Evolutionary conservation across 2,113 vertebrate species (phyloP).

Genomic region (Otocyon megalotis): DNA sequence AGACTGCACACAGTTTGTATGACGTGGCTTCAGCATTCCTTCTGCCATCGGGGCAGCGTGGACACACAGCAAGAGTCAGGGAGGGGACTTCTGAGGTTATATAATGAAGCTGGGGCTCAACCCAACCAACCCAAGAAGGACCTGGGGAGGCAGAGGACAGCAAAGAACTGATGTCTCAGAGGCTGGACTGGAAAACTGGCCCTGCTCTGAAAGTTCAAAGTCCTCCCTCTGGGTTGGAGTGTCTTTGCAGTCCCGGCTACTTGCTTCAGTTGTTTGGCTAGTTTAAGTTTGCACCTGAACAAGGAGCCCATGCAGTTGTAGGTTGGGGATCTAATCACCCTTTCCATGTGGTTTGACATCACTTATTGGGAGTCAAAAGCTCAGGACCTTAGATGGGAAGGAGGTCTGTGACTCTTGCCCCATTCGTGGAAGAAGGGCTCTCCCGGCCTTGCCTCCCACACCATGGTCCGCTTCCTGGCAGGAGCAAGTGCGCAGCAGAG

Average conservation of each 20-base stretch:
- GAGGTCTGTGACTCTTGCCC: neutral
- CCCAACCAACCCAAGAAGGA: neutral
- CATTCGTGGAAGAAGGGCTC: neutral
- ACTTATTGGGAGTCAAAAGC: neutral
- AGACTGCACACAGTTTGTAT: neutral
- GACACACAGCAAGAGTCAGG: neutral
- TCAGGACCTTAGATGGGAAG: neutral
- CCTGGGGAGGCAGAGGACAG: neutral
- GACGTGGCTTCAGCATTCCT: constrained; percentile 1
- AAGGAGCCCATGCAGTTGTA: neutral
- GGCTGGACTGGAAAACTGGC: neutral
- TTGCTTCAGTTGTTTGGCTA: neutral
- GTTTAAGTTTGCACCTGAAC: neutral
- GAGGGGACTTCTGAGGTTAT: neutral
- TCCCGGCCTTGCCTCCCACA: neutral
- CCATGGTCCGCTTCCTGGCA: neutral
- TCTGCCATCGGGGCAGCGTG: neutral
- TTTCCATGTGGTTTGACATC: neutral
- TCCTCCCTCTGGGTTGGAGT: neutral
- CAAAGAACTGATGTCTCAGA: neutral
- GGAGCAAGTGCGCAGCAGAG: neutral
- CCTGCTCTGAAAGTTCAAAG: neutral
- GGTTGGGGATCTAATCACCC: neutral
- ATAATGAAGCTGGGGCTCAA: neutral
- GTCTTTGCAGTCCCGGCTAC: neutral